These are phyloP conservation scores for Orchesellides sinensis DNA, from an alignment of 2,888 invertebrate genomes.

Conservation along the genomic window DNA sequence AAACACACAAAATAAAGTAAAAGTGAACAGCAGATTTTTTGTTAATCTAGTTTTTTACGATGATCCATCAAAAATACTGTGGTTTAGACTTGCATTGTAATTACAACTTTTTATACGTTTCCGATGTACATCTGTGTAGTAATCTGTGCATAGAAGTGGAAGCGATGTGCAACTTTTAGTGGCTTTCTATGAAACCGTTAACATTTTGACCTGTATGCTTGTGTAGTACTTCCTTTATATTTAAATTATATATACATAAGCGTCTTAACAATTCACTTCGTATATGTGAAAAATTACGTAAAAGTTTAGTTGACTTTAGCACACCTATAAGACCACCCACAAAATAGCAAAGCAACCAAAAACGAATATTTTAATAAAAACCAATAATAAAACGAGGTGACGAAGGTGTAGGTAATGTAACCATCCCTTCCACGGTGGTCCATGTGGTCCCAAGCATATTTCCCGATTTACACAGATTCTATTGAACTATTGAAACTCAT, in stretches of 20 bases:
- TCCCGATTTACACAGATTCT: not conserved
- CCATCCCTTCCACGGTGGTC: not conserved
- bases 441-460: not conserved
- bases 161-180: too few relatives aligned
- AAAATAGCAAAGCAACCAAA: not conserved
- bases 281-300: too few relatives aligned
- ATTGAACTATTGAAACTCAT: not conserved
- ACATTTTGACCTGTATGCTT: not conserved
- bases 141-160: not conserved
- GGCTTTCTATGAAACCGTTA: too few relatives aligned
- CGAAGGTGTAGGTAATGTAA: not conserved
- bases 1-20: constrained; percentile 6
- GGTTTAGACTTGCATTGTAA: too few relatives aligned
- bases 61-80: constrained; percentile 39
- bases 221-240: not conserved
- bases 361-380: not conserved
- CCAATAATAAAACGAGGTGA: not conserved
- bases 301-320: not conserved
- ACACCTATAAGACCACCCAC: not conserved
- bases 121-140: not conserved
- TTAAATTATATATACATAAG: too few relatives aligned
- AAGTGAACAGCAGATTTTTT: constrained; percentile 22
- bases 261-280: too few relatives aligned
- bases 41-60: constrained; percentile 36
- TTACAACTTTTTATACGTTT: not conserved